phyloP scores from a whole-genome alignment of 2,888 invertebrate genomes.

The Amphipoea lucens region DNA sequence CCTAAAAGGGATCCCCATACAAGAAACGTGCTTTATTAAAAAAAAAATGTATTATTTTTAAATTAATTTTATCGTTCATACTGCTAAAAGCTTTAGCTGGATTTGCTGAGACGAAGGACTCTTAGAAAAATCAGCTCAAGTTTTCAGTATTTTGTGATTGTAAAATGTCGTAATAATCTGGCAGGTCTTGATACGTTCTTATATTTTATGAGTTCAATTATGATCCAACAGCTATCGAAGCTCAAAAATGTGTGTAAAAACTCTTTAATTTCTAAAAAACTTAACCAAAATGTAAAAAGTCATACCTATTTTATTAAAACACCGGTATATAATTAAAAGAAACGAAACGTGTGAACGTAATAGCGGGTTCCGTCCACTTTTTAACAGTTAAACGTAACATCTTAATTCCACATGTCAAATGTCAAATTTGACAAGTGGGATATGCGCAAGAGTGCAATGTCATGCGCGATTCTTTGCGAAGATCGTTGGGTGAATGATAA shows the following conservation, averaged over 20 bases:
- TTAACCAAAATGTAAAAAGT: constrained; percentile 52
- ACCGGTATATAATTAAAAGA: constrained; percentile 84
- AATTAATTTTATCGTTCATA: too few species aligned
- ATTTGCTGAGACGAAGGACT: background rate
- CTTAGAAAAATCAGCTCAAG: background rate
- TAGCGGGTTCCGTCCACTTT: constrained; percentile 80
- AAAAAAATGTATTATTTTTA: too few species aligned
- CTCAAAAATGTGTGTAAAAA: background rate
- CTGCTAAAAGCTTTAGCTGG: background rate
- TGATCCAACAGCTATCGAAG: background rate
- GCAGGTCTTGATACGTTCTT: background rate
- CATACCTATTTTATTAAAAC: constrained; percentile 54
- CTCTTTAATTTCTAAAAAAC: constrained; percentile 38
- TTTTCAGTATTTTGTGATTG: too few species aligned
- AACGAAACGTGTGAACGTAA: constrained; percentile 84
- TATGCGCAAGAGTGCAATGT: constrained; percentile 73
- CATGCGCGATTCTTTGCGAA: constrained; percentile 81
- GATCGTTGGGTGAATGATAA: constrained; percentile 81
- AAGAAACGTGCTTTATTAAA: too few species aligned
- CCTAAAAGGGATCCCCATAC: too few species aligned
- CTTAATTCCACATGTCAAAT: constrained; percentile 84
- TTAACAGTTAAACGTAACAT: constrained; percentile 80
- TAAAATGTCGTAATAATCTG: too few species aligned
- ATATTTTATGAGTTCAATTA: background rate
- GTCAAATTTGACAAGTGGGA: constrained; percentile 80